These are phyloP conservation scores for Cyclura pinguis DNA, from an alignment of 2,797 vertebrate genomes.

Conservation along the genomic window DNA sequence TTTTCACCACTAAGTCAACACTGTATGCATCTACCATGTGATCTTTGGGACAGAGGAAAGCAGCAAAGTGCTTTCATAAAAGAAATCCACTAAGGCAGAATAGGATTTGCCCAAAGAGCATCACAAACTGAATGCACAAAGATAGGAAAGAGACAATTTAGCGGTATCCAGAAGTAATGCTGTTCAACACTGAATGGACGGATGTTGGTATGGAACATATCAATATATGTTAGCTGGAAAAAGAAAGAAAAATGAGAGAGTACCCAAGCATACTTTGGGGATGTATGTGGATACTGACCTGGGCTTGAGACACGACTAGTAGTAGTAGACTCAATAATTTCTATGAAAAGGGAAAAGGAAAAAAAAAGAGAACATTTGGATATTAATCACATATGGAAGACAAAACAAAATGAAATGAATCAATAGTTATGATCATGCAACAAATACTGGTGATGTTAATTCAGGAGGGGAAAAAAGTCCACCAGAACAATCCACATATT, in stretches of 20 bases:
- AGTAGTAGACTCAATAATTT: conserved; percentile 97
- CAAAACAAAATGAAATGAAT: conserved; percentile 82
- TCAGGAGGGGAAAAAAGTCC: background rate
- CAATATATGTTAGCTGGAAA: conserved; percentile 53
- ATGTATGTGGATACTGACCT: conserved; percentile 98
- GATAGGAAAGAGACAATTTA: conserved; percentile 68
- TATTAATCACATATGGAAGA: conserved; percentile 97
- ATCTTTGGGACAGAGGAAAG: conserved; percentile 32
- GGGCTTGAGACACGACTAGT: conserved; percentile 98
- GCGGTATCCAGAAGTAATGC: conserved; percentile 68
- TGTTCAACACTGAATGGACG: conserved; percentile 48
- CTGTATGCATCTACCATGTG: conserved; percentile 25
- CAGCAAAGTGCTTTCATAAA: conserved; percentile 32
- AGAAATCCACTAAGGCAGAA: conserved; percentile 42
- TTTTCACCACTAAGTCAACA: background rate
- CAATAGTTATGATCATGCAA: conserved; percentile 82
- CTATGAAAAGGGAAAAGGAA: conserved; percentile 91
- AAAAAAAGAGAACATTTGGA: conserved; percentile 92
- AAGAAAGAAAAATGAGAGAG: conserved; percentile 57
- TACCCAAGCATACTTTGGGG: conserved; percentile 87
- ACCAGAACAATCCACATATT: background rate
- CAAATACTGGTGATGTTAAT: conserved; percentile 62
- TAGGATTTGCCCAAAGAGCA: conserved; percentile 53
- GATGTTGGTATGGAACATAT: conserved; percentile 56
- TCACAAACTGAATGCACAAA: conserved; percentile 66